Evolutionary conservation across 2,113 vertebrate species (phyloP), one percentile per base, ranked within the genome.

Genomic region (Epinephelus fuscoguttatus): DNA sequence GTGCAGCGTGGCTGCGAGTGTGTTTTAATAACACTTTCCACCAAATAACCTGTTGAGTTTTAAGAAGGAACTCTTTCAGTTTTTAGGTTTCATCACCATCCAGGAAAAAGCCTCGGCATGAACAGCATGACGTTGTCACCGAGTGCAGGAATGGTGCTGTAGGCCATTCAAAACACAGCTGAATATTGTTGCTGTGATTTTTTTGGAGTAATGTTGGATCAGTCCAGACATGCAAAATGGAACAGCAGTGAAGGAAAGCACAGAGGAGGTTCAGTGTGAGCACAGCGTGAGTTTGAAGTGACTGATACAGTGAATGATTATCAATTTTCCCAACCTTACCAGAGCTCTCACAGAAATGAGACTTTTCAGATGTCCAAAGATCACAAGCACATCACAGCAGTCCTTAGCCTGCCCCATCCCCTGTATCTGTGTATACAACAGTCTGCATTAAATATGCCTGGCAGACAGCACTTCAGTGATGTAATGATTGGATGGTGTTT

Each of bases 121-220:
- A 75, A 74, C 60, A 33, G 66, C 52, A 55, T 37, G 21, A 70
- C 37, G 49, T 73, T 60, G 69, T 86, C 78, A 70, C 68, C 73
- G 70, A 53, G 84, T 2, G n/a, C 55, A 76, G 80, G 80, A 91
- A 87, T 61, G 84, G 63, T 73, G 76, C 57, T 76, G 62, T 18
- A 75, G 59, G 85, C 90, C 88, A 88, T 84, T 91, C 52, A 83
- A 86, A 91, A 91, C 85, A 92, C 57, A 80, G 75, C 62, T 69
- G 53, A 71, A 75, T 69, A 78, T 17, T 21, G 79, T 73, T 64
- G 45, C 25, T 60, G 13, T 57, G 70, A 73, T 83, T 84, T 37
- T 81, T 40, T 75, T 33, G 61, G 21, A 25, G 33, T 12, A 45
- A 49, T 63, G 49, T 45, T 71, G 64, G 62, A 89, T 86, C 21